Conservation (phyloP, 2,888 invertebrate species). For the Sarcophaga carnaria region DNA sequence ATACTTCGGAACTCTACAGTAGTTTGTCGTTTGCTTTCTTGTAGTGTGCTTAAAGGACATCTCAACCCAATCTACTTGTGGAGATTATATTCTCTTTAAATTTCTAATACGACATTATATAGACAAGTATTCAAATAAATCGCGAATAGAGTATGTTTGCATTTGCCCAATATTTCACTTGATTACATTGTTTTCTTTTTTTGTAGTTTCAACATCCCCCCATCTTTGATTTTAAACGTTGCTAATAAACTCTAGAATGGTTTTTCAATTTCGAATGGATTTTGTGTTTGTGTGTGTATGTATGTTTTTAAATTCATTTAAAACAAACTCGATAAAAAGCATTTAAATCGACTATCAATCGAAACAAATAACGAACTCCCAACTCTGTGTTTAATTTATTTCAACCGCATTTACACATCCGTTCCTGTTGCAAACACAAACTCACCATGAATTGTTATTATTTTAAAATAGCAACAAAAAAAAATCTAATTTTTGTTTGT, state of each 20-base stretch:
- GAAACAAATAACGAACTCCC: background rate
- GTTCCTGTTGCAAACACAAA: slow-evolving; percentile 2
- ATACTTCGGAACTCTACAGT: too few relatives aligned
- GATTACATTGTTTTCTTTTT: background rate
- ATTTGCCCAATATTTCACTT: background rate
- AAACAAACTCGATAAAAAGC: background rate
- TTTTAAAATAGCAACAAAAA: background rate
- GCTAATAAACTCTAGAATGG: background rate
- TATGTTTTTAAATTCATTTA: too few relatives aligned
- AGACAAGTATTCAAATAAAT: too few relatives aligned
- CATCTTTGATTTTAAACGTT: too few relatives aligned
- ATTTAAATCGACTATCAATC: slow-evolving; percentile 1
- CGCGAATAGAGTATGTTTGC: too few relatives aligned
- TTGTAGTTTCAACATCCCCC: background rate
- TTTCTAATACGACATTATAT: too few relatives aligned
- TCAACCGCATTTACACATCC: slow-evolving; percentile 9
- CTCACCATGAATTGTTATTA: slow-evolving; percentile 2
- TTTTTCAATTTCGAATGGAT: too few relatives aligned
- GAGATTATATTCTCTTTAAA: too few relatives aligned
- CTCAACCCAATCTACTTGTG: too few relatives aligned
- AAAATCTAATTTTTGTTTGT: background rate
- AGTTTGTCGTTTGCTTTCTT: too few relatives aligned
- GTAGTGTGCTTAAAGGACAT: too few relatives aligned
- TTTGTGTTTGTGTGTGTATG: too few relatives aligned
- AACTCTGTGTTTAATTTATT: slow-evolving; percentile 1